Percentiles rank a stretch among this genome's conserved stretches.
phyloP scores from a whole-genome alignment of 2,113 vertebrate genomes.

The Oplegnathus fasciatus region DNA sequence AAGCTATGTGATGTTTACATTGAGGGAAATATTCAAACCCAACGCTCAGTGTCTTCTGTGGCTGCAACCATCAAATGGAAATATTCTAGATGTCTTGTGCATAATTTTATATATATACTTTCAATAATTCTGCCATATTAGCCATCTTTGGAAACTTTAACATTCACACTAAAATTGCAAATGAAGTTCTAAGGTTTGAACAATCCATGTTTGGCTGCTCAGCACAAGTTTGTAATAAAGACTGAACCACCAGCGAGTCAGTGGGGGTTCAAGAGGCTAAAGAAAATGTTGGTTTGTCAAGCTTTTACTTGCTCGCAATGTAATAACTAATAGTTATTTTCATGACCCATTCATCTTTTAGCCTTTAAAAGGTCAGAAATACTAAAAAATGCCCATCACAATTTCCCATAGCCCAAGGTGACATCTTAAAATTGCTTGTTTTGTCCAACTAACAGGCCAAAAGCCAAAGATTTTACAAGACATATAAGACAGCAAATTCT shows the following conservation, averaged over 20 bases:
- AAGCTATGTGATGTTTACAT: neutral
- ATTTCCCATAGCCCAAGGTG: neutral
- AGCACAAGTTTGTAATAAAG: neutral
- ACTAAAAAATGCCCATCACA: neutral
- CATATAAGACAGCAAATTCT: neutral
- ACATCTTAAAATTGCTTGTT: neutral
- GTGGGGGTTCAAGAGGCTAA: neutral
- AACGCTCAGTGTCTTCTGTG: neutral
- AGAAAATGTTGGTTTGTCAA: conserved; percentile 6
- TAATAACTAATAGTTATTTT: neutral
- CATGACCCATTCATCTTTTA: neutral
- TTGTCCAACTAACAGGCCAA: neutral
- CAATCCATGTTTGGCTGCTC: neutral
- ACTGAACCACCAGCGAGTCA: neutral
- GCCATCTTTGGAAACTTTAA: neutral
- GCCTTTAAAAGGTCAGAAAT: neutral
- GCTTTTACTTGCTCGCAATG: neutral
- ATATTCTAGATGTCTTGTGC: neutral
- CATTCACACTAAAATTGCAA: neutral
- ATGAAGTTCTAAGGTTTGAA: neutral
- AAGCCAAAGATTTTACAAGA: neutral
- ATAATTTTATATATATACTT: neutral
- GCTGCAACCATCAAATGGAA: neutral
- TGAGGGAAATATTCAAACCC: neutral
- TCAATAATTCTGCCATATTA: neutral